A percentile compares a stretch with the other conserved stretches of the same genome.
Evolutionary conservation across 2,113 vertebrate species (phyloP).

Genomic region (Perognathus longimembris): DNA sequence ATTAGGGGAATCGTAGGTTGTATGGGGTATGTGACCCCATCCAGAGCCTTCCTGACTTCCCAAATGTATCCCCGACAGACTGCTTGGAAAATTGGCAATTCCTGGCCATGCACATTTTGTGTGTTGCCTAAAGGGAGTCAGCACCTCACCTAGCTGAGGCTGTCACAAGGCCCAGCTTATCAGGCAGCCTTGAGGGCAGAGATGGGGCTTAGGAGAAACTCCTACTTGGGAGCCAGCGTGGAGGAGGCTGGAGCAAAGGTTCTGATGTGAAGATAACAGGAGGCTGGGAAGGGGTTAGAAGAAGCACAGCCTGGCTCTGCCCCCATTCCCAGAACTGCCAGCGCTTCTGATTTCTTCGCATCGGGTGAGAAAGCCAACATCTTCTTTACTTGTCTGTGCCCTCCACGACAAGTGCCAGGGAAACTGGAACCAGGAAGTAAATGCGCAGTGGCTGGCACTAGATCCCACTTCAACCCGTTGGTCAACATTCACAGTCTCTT

Average conservation of each 20-base stretch:
- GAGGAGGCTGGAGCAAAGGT: neutral
- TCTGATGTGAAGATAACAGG: neutral
- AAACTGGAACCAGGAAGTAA: slow-evolving; percentile 76
- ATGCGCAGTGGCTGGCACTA: slow-evolving; percentile 77
- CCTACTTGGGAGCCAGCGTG: neutral
- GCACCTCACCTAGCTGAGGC: neutral
- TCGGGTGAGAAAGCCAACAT: slow-evolving; percentile 63
- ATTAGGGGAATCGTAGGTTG: neutral
- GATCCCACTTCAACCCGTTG: slow-evolving; percentile 79
- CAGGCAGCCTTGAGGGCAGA: neutral
- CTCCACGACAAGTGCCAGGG: neutral
- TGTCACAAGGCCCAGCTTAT: neutral
- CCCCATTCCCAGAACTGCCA: neutral
- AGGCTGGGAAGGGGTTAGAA: neutral
- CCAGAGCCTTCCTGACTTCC: neutral
- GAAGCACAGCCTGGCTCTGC: neutral
- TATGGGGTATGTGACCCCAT: no score
- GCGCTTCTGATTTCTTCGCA: neutral
- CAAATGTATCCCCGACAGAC: neutral
- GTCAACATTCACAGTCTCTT: slow-evolving; percentile 83
- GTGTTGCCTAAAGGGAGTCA: neutral
- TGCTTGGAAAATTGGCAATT: neutral
- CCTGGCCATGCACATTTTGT: neutral
- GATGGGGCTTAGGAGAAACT: neutral
- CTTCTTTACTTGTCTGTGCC: slow-evolving; percentile 68